Percentiles rank a stretch among this genome's conserved stretches.
Conservation (phyloP, 2,113 vertebrate genomes). For the Etheostoma cragini region DNA sequence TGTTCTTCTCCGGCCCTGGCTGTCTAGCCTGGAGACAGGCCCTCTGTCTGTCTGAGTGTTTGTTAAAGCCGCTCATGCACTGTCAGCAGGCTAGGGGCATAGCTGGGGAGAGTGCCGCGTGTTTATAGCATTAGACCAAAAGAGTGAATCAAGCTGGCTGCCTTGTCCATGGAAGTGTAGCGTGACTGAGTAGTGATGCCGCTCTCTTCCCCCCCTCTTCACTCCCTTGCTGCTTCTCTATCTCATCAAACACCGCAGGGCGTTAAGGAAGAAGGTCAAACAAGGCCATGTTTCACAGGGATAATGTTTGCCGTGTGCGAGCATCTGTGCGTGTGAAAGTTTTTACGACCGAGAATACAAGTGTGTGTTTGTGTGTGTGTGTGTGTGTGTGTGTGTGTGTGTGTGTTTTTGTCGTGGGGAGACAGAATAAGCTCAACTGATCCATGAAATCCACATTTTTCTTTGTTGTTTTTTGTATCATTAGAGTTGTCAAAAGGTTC, state of each 20-base stretch:
- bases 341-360: conserved; percentile 34
- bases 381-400: conserved; percentile 24
- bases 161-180: conserved; percentile 66
- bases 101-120: conserved; percentile 57
- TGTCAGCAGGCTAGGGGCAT: conserved; percentile 70
- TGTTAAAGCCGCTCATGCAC: conserved; percentile 72
- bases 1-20: conserved; percentile 44
- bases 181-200: conserved; percentile 71
- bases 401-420: conserved; percentile 46
- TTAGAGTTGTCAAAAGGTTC: conserved; percentile 63
- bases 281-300: conserved; percentile 55
- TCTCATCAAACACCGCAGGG: conserved; percentile 64
- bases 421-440: conserved; percentile 63
- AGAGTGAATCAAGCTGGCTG: conserved; percentile 78
- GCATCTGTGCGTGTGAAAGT: conserved; percentile 45
- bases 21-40: conserved; percentile 66
- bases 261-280: conserved; percentile 67
- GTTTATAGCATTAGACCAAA: conserved; percentile 73
- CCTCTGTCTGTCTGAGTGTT: conserved; percentile 75
- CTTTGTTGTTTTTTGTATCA: conserved; percentile 66
- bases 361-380: conserved; percentile 11
- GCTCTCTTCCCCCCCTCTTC: conserved; percentile 34
- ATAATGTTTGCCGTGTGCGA: conserved; percentile 49
- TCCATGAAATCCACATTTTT: conserved; percentile 65
- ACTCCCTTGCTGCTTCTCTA: conserved; percentile 39